A percentile compares a stretch with the other conserved stretches of the same genome.
Conservation (phyloP, 2,113 vertebrate species). For the Psilopsiagon aurifrons region DNA sequence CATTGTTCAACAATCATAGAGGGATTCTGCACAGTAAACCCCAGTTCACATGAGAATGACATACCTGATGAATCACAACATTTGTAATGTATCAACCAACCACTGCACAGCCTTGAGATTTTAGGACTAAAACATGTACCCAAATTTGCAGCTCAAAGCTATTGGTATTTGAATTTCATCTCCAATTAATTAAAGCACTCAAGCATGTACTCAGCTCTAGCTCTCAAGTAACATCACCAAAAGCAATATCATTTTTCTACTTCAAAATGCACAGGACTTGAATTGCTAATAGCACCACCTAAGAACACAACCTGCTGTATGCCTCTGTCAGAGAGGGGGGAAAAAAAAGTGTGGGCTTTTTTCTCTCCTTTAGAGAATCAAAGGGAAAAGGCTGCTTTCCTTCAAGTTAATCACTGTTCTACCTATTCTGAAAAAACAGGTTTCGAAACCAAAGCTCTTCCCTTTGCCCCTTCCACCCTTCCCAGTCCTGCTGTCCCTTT, state of each 20-base stretch:
- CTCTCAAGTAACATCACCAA: neutral
- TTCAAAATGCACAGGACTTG: neutral
- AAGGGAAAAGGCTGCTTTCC: neutral
- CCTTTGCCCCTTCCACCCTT: neutral
- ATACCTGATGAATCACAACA: neutral
- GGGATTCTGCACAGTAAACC: neutral
- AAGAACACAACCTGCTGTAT: neutral
- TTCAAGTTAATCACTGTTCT: neutral
- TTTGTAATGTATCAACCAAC: fast-evolving
- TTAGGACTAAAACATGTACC: neutral
- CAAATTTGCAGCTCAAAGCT: neutral
- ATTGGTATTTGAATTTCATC: neutral
- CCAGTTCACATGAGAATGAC: neutral
- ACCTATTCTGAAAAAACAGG: neutral
- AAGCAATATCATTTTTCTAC: neutral
- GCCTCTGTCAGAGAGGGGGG: neutral
- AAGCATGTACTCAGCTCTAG: neutral
- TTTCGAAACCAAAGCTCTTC: neutral
- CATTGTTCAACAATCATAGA: fast-evolving
- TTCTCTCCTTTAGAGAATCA: neutral
- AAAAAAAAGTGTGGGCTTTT: neutral
- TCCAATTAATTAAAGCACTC: neutral
- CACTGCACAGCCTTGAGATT: neutral
- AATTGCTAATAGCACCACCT: neutral
- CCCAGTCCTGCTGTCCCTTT: neutral